Evolutionary conservation across 2,888 invertebrate genomes (phyloP), one percentile per base, ranked within the genome.

Genomic region (Emmelina monodactyla): DNA sequence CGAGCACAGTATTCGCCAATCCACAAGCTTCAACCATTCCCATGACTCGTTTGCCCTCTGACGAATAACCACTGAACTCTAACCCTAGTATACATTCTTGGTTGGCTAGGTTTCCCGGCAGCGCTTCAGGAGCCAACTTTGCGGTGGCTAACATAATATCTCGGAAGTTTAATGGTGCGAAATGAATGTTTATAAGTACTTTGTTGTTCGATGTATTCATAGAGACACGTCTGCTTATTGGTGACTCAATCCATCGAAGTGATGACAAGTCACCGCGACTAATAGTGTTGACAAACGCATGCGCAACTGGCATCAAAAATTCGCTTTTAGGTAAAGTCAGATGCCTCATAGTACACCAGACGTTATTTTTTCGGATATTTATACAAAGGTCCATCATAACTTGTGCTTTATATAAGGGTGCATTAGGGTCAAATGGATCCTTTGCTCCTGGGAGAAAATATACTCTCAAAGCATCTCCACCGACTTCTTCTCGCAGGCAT

Each of bases 111-210:
- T 91, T 87, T 39, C 94, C 95, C 10, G 98, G 98, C 38, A 98
- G 84, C 32, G 97, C 96, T 80, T 98, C 98, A 16, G 97, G 95
- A 34, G 97, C 93, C 42, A 98, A 84, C 79, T 97, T 97, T 50
- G 97, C 98, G 14, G 94, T 94, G 16, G 97, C 97, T 58, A 98
- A 78, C 98, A 99, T 99, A 47, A 98, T 88, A 72, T 99, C 98
- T 47, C 97, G 88, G 90, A 98, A 98, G 80, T 98, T 98, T 40
- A 98, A 85, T 28, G 97, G 92, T 1, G 96, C 92, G 73, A 92
- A 97, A 69, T 95, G 92, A 10, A 97, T 95, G 44, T 84, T 85
- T 72, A 95, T 96, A 32, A 94, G 75, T 50, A 90, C 88, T 9
- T 76, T 62, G 41, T 83, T 71, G 2, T 81, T 66, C 45, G 78